Base-by-base conservation (phyloP, 2,888 invertebrate genomes). In the Sminthurides aquaticus region DNA sequence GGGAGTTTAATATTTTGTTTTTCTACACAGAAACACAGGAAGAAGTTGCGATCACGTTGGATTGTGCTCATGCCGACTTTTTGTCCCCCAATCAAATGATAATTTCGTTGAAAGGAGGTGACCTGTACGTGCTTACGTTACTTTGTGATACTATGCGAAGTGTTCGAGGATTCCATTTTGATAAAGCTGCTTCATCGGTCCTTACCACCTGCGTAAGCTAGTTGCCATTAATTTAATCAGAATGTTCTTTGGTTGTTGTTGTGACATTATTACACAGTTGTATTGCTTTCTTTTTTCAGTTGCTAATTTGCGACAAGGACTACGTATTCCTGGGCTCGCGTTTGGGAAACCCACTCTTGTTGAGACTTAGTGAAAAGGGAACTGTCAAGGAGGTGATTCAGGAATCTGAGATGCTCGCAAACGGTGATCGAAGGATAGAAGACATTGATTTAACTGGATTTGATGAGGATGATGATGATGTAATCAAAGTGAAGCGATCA, bases 281-380 rank as follows among this genome's bases (percentile, higher is more conserved):
- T 28, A 56, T 18, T 25, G 3, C 24, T 52, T 8, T 43, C 28
- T 20, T 18, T 70, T 77, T 78, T 8, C 78, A 92, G 89, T 87
- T 96, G 79, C 91, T 92, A 74, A 84, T 91, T n/a, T 91, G 91
- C 78, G 94, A 93, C 78, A 90, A 92, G 69, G 93, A 93, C 76
- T 96, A 93, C 77, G 80, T 99, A 3, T 99, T 99, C 78, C 83
- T 99, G 66, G 98, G 98, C 1, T 98, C 98, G 0, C 85, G 98
- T 1, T 83, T 99, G 20, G 98, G 98, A 0, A 99, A 99, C 79
- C 99, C 98, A 0, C 80, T 98, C 26, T 80, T 99, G 2, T 81
- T 99, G 60, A 85, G 92, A 67, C 96, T 94, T 77, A 90, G 88
- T 22, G 94, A 95, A 80, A 90, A 94, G 77, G 89, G 90, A 22